These are phyloP conservation scores for Theristus sp. DNA, from an alignment of 2,888 invertebrate genomes.

Conservation along the genomic window DNA sequence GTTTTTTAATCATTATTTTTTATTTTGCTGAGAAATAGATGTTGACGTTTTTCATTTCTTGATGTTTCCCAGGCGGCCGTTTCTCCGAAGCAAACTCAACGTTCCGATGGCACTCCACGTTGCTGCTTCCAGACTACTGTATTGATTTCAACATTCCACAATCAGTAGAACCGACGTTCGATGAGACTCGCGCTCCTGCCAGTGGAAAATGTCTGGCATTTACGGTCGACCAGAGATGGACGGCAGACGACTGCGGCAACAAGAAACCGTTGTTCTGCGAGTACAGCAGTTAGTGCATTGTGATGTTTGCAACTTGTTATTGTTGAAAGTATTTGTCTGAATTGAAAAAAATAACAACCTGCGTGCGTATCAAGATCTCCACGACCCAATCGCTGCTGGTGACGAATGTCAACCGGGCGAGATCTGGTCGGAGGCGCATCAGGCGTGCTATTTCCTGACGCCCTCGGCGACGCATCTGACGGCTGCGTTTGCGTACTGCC, in stretches of 20 bases:
- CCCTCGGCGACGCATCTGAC: too few relatives aligned
- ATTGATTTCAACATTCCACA: neutral
- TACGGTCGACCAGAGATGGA: neutral
- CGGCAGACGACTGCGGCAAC: neutral
- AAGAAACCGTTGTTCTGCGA: neutral
- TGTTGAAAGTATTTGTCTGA: too few relatives aligned
- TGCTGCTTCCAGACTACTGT: neutral
- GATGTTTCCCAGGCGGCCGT: too few relatives aligned
- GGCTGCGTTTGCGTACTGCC: neutral
- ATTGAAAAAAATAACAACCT: too few relatives aligned
- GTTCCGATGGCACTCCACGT: neutral
- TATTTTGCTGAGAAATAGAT: too few relatives aligned
- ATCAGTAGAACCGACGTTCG: neutral
- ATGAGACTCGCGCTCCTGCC: too few relatives aligned
- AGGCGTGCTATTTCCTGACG: neutral
- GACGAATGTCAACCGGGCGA: neutral
- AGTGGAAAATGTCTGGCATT: neutral
- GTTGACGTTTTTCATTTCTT: too few relatives aligned
- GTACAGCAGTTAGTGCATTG: neutral
- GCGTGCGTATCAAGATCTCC: too few relatives aligned
- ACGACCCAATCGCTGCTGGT: too few relatives aligned
- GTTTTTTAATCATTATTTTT: too few relatives aligned
- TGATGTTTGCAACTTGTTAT: too few relatives aligned
- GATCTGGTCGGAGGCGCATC: neutral
- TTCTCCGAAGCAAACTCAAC: too few relatives aligned